Evolutionary conservation across 2,888 invertebrate species (phyloP).

Genomic region (Deroplatys truncata): DNA sequence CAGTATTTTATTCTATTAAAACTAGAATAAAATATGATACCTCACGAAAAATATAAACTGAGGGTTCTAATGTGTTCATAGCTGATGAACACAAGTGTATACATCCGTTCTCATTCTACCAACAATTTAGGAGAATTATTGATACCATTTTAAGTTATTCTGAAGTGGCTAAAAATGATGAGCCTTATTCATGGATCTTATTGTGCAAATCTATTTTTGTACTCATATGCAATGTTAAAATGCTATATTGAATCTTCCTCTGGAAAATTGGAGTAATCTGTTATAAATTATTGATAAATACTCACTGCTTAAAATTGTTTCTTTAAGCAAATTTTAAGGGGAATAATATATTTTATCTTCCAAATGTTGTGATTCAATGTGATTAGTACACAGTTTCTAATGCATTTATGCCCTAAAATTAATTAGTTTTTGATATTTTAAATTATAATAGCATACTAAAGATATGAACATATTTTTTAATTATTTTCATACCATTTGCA

Average conservation of each 20-base stretch:
- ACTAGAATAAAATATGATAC: no score
- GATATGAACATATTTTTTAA: not conserved
- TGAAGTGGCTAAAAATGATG: not conserved
- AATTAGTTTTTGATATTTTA: not conserved
- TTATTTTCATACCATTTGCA: not conserved
- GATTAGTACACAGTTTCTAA: not conserved
- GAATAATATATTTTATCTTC: not conserved
- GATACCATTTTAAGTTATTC: no score
- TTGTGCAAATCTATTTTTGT: not conserved
- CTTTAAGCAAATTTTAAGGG: not conserved
- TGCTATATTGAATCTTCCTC: not conserved
- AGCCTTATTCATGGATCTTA: not conserved
- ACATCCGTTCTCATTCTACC: no score
- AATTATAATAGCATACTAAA: not conserved
- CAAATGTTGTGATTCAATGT: not conserved
- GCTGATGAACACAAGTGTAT: no score
- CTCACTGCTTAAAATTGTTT: not conserved
- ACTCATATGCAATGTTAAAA: not conserved
- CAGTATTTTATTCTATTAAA: no score
- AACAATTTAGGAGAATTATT: no score
- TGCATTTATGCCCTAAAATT: not conserved
- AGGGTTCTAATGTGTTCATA: no score
- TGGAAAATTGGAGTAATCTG: not conserved
- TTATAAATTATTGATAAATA: not conserved
- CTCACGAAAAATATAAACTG: no score